Base-by-base conservation (phyloP, 1,140 invertebrate species). In the Callitettix versicolor region DNA sequence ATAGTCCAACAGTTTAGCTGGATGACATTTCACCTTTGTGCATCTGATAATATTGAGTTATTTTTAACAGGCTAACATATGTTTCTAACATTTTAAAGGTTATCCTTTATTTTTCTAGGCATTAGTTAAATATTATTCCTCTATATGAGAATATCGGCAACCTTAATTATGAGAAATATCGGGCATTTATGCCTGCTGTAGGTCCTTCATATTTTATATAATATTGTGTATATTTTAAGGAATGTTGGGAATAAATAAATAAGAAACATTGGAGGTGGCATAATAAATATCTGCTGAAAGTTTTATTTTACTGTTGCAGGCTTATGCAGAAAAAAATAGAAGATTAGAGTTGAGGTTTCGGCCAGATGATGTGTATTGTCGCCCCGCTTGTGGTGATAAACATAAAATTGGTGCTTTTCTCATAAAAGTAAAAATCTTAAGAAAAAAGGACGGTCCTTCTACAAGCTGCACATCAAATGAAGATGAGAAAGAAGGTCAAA, bases 361-460 rank as follows among this genome's bases (percentile, higher is more conserved):
- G 63, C 88, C 89, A 1, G 73, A 85, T n/a, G 91, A 94, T 73
- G 74, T 79, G n/a, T 93, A 79, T 67, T 83, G 84, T 59, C 93
- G 93, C 67, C 82, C 87, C 30, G 74, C 81, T 1, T 84, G 79
- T 71, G 85, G 81, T 0, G 86, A 88, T 63, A 71, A 73, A 58
- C 74, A 78, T 36, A 71, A 71, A 41, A 78, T 79, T 1, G 77
- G 79, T 30, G 85, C 82, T 34, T 71, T 95, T 38, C 64, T 95
- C 36, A 64, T 95, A 5, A 85, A 84, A 65, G 70, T 94, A 3
- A 81, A 77, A 66, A 69, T 84, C 3, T 79, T 79, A 56, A 72
- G 70, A 57, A 69, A 66, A 14, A 57, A 56, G 30, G 17, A 58
- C 58, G 46, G 26, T 4, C 26, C 26, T 30, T 58, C 64, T 65